Evolutionary conservation across 2,113 vertebrate species (phyloP), one percentile per base, ranked within the genome.

Genomic region (Climacteris rufus): DNA sequence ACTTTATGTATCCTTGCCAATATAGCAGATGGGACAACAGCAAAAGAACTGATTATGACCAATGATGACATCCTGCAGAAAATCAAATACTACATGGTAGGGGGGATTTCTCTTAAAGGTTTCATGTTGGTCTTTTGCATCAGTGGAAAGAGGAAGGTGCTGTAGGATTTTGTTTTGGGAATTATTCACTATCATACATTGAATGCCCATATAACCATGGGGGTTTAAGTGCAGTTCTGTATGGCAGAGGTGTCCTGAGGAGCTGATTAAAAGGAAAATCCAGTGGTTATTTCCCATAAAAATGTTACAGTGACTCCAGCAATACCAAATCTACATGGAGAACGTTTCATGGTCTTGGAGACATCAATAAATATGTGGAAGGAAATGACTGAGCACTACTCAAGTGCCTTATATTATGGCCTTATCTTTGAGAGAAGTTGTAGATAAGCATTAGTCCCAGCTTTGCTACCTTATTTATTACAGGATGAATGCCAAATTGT

Each of bases 41-140:
- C 99, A 90, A 99, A 99, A 97, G 99, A 99, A 28, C 98, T 99
- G 74, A 99, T 99, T 94, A 99, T 99, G 99, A 99, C 99, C 92
- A 99, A 99, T 84, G 99, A 99, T 74, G 99, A 99, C 97, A 99
- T 99, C 95, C 98, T 99, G 59, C 99, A 99, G 98, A 99, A 99
- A 98, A 98, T 99, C 96, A 99, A 99, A 96, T 99, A 99, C 97
- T 99, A 99, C 92, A 99, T 99, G 99, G 99, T 99, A 98, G 78
- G 98, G 45, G 59, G 45, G 45, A 79, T 64, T 75, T 83, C 22
- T 64, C 69, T 83, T 47, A 15, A 68, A 53, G 53, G 11, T 42
- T 50, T 94, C 47, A 11, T 56, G n/a, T 64, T 33, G 50, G 9
- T n/a, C 54, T 60, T 94, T 92, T 84, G 7, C 22, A 80, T 60